Evolutionary conservation across 2,888 invertebrate species (phyloP).

Genomic region (Chloroclystis v-ata): DNA sequence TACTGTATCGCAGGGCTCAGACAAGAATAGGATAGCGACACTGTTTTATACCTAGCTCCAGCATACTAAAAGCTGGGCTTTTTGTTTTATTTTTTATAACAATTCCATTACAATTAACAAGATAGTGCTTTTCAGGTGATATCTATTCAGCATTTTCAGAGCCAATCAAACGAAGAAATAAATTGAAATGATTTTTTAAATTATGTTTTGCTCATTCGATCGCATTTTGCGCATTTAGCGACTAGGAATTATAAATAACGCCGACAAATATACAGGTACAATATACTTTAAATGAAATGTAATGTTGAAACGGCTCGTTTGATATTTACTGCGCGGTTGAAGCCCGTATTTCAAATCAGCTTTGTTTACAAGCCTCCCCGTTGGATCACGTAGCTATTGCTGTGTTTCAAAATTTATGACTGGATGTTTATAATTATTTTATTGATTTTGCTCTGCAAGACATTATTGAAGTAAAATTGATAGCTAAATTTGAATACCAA

Average conservation of each 20-base stretch:
- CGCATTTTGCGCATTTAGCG: too few relatives aligned
- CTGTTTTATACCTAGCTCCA: constrained; percentile 13
- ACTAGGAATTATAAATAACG: too few relatives aligned
- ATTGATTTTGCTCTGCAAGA: constrained; percentile 11
- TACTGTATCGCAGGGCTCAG: constrained; percentile 30
- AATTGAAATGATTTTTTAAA: too few relatives aligned
- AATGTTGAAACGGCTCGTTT: constrained; percentile 40
- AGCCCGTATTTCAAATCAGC: constrained; percentile 53
- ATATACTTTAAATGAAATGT: constrained; percentile 27
- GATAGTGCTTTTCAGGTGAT: too few relatives aligned
- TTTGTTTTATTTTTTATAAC: too few relatives aligned
- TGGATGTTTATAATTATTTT: constrained; percentile 13
- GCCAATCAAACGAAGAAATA: too few relatives aligned
- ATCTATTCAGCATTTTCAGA: too few relatives aligned
- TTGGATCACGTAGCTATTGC: constrained; percentile 42
- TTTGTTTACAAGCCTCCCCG: constrained; percentile 50
- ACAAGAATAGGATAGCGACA: constrained; percentile 32
- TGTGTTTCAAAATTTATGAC: constrained; percentile 15
- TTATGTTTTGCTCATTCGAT: too few relatives aligned
- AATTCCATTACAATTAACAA: too few relatives aligned
- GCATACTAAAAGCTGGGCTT: constrained; percentile 4
- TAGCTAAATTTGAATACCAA: too few relatives aligned
- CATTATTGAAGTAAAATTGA: too few relatives aligned
- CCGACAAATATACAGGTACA: not conserved
- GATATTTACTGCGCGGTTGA: constrained; percentile 48